A percentile compares a stretch with the other conserved stretches of the same genome.
Evolutionary conservation across 1,140 invertebrate species (phyloP).

Genomic region (Procambarus virginalis): DNA sequence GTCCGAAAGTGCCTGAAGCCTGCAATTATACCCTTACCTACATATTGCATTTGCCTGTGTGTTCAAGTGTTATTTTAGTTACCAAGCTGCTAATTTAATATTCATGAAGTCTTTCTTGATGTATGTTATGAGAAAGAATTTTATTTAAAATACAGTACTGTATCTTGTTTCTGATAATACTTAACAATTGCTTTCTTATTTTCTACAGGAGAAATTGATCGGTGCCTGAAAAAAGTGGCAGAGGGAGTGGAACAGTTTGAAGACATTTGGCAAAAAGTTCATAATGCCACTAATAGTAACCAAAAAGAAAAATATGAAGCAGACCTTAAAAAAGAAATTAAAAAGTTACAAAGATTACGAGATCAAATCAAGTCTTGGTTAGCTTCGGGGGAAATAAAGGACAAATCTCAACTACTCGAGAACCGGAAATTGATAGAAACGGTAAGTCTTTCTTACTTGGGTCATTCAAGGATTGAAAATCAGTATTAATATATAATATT

Average conservation of each 20-base stretch:
- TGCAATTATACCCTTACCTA: no score
- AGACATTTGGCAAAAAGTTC: slow-evolving; percentile 96
- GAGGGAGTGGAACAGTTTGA: slow-evolving; percentile 99
- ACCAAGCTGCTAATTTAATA: no score
- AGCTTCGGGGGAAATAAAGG: slow-evolving; percentile 99
- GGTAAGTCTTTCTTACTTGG: slow-evolving; percentile 79
- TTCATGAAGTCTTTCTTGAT: no score
- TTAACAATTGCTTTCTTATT: slow-evolving; percentile 8
- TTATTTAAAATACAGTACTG: no score
- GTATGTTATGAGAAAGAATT: no score
- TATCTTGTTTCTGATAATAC: no score
- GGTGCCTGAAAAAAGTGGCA: slow-evolving; percentile 98
- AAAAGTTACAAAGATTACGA: slow-evolving; percentile 98
- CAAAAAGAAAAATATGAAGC: slow-evolving; percentile 99
- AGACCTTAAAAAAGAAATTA: slow-evolving; percentile 99
- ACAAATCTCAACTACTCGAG: slow-evolving; percentile 95
- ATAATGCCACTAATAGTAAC: slow-evolving; percentile 98
- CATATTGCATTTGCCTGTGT: no score
- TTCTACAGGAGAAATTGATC: slow-evolving; percentile 96
- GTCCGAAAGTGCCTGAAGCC: no score
- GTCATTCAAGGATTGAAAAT: no score
- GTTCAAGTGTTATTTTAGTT: no score
- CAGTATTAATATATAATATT: no score
- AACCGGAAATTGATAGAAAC: slow-evolving; percentile 99
- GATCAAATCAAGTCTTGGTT: slow-evolving; percentile 99